Conservation (phyloP, 2,888 invertebrate genomes). For the Geotrupes spiniger region DNA sequence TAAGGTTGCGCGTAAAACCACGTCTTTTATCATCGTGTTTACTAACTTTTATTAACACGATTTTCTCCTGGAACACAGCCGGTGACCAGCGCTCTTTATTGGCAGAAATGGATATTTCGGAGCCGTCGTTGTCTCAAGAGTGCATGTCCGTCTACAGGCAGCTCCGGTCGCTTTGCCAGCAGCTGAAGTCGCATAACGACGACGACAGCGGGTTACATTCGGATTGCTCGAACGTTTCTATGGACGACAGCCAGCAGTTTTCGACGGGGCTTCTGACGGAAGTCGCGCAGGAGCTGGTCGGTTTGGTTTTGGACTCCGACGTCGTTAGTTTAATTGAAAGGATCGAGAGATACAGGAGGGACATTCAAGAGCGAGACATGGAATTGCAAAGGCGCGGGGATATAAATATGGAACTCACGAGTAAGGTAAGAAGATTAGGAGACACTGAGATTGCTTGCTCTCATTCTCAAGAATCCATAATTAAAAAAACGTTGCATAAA, state of each 20-base stretch:
- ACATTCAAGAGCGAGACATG: conserved; percentile 72
- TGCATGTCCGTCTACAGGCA: conserved; percentile 72
- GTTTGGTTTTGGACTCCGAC: conserved; percentile 70
- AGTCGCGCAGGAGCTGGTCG: conserved; percentile 73
- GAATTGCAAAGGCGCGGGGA: conserved; percentile 80
- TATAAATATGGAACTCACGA: conserved; percentile 74
- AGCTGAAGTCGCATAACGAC: conserved; percentile 73
- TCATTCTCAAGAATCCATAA: too few relatives aligned
- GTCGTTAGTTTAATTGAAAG: conserved; percentile 73
- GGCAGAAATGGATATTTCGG: conserved; percentile 86
- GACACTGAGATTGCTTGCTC: too few relatives aligned
- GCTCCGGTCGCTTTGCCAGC: conserved; percentile 68
- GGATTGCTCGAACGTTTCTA: conserved; percentile 64
- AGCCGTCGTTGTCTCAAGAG: conserved; percentile 57
- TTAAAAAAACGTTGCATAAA: too few relatives aligned
- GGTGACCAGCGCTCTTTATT: conserved; percentile 69
- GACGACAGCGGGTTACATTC: conserved; percentile 68
- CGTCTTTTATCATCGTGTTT: not conserved
- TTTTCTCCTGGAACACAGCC: conserved; percentile 13
- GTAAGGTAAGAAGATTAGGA: conserved; percentile 74
- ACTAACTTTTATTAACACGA: too few relatives aligned
- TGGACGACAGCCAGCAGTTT: conserved; percentile 52
- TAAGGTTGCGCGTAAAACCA: too few relatives aligned
- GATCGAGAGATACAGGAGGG: conserved; percentile 71
- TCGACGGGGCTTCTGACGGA: conserved; percentile 54